Percentiles rank a stretch among this genome's conserved stretches.
Conservation (phyloP, 1,140 invertebrate species). For the Agrypnia vestita region DNA sequence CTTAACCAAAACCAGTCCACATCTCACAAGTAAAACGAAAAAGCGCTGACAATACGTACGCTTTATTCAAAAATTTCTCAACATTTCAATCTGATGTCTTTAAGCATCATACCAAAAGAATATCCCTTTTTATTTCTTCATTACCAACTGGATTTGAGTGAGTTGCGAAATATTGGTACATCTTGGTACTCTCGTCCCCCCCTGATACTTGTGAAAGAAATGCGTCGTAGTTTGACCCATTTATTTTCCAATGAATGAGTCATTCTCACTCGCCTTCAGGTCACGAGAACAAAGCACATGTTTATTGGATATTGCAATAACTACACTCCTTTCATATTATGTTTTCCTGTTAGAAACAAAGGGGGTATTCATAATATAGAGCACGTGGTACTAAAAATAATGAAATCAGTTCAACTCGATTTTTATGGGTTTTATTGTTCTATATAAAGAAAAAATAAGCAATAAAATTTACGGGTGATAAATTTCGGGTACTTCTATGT, state of each 20-base stretch:
- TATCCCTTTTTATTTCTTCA: neutral
- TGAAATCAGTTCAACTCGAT: constrained; percentile 29
- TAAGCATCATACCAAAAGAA: neutral
- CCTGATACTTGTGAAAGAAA: constrained; percentile 53
- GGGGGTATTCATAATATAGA: constrained; percentile 42
- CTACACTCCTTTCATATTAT: constrained; percentile 39
- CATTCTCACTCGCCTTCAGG: constrained; percentile 50
- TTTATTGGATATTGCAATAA: constrained; percentile 54
- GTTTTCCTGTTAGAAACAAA: constrained; percentile 53
- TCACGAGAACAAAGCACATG: constrained; percentile 59
- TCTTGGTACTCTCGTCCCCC: constrained; percentile 37
- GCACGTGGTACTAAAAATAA: constrained; percentile 50
- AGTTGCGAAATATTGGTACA: neutral
- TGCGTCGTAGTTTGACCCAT: constrained; percentile 60
- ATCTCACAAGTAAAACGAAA: neutral
- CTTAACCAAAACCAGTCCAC: constrained; percentile 3
- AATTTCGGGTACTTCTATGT: constrained; percentile 28
- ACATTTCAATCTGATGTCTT: neutral
- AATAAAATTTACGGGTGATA: constrained; percentile 45
- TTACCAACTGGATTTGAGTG: neutral
- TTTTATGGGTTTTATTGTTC: constrained; percentile 48
- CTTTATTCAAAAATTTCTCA: neutral
- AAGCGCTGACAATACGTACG: neutral
- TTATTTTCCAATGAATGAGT: constrained; percentile 57
- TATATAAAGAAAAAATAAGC: constrained; percentile 44